Conservation (phyloP, 2,797 vertebrate genomes). For the Sebastes wilsoni region DNA sequence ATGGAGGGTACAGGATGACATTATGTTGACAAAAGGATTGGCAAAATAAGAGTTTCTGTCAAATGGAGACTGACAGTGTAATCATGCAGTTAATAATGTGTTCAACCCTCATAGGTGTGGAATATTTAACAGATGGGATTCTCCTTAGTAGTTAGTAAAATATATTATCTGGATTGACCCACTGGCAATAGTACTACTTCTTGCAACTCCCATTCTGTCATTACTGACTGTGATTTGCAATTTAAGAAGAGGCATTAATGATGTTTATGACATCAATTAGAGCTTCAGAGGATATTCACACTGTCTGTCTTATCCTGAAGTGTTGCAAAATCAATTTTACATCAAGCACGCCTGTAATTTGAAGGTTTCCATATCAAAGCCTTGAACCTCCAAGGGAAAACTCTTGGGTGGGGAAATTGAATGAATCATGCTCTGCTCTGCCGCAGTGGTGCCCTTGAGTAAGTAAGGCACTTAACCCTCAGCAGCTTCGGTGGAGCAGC, state of each 20-base stretch:
- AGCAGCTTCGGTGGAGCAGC: conserved; percentile 32
- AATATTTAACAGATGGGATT: background rate
- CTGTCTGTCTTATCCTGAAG: conserved; percentile 5
- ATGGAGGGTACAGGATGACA: background rate
- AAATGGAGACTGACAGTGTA: background rate
- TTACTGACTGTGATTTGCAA: background rate
- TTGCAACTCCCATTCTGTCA: background rate
- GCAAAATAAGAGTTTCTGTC: background rate
- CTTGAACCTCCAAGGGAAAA: conserved; percentile 35
- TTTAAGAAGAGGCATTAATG: background rate
- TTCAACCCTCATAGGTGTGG: background rate
- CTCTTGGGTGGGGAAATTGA: conserved; percentile 32
- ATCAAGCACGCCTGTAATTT: conserved; percentile 33
- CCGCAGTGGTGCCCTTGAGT: conserved; percentile 48
- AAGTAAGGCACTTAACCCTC: conserved; percentile 67
- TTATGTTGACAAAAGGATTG: background rate
- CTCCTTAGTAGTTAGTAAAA: background rate
- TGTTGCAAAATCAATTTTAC: conserved; percentile 40
- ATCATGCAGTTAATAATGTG: background rate
- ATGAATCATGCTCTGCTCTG: conserved; percentile 54
- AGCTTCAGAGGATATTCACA: background rate
- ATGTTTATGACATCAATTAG: background rate
- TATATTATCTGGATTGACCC: background rate
- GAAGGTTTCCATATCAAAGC: conserved; percentile 49
- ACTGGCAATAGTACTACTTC: background rate